Evolutionary conservation across 2,113 vertebrate species (phyloP).

Genomic region (Bufo bufo): DNA sequence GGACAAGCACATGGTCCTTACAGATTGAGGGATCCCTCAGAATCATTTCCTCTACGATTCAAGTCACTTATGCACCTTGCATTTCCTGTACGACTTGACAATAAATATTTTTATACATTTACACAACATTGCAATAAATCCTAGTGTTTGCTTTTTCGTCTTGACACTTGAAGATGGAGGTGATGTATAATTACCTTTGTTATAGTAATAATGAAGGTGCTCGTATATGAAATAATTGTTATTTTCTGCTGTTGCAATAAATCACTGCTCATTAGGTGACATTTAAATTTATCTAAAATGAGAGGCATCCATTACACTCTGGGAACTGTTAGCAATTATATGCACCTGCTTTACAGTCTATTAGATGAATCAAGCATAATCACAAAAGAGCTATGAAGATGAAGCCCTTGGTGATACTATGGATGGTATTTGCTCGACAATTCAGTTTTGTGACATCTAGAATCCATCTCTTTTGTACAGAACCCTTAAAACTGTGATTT

Average conservation of each 20-base stretch:
- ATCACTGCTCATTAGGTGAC: conserved; percentile 29
- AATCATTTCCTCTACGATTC: too few relatives aligned
- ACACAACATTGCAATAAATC: not conserved
- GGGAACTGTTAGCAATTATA: conserved; percentile 12
- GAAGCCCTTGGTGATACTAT: not conserved
- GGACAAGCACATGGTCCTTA: too few relatives aligned
- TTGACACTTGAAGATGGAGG: not conserved
- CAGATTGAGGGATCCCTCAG: too few relatives aligned
- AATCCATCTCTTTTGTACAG: not conserved
- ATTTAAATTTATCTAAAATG: conserved; percentile 23
- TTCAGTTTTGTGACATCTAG: conserved; percentile 4
- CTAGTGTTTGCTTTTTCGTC: not conserved
- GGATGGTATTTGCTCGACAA: not conserved
- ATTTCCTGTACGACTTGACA: too few relatives aligned
- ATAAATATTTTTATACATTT: not conserved
- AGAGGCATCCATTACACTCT: not conserved
- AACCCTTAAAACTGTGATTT: not conserved
- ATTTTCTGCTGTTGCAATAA: conserved; percentile 14
- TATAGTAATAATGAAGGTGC: conserved; percentile 22
- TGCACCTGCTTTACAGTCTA: conserved; percentile 13
- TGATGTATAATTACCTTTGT: not conserved
- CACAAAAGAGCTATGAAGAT: not conserved
- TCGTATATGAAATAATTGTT: conserved; percentile 15
- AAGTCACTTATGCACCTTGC: too few relatives aligned
- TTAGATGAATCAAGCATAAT: conserved; percentile 4